Conservation (phyloP, 2,113 vertebrate species). For the Cariama cristata region DNA sequence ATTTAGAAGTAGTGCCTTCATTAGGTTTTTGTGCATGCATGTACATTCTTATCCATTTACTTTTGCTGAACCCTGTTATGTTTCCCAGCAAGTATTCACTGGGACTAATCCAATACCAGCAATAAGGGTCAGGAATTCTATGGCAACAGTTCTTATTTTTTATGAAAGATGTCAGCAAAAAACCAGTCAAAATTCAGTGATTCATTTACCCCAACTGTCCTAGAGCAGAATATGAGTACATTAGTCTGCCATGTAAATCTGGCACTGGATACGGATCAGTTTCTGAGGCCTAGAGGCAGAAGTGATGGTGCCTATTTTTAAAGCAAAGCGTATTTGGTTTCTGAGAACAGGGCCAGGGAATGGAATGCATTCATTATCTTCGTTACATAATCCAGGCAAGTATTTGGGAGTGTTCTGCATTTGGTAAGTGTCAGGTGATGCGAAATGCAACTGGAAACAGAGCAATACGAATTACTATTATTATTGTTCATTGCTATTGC, state of each 20-base stretch:
- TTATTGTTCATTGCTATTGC: not conserved
- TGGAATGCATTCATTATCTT: conserved; percentile 48
- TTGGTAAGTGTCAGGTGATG: conserved; percentile 36
- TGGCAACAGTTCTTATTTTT: conserved; percentile 36
- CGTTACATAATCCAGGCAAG: conserved; percentile 59
- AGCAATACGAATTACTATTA: not conserved
- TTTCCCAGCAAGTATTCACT: conserved; percentile 24
- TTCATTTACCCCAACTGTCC: conserved; percentile 40
- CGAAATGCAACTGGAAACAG: conserved; percentile 36
- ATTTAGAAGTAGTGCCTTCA: not conserved
- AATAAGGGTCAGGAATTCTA: conserved; percentile 38
- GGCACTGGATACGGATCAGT: conserved; percentile 16
- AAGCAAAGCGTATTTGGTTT: conserved; percentile 60
- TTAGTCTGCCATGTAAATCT: conserved; percentile 39
- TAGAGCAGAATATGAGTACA: not conserved
- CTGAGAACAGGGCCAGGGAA: conserved; percentile 53
- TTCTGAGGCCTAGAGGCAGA: conserved; percentile 40
- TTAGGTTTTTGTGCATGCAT: not conserved
- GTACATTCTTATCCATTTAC: not conserved
- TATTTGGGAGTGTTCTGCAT: conserved; percentile 53
- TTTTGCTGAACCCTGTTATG: not conserved
- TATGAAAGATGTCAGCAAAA: conserved; percentile 16
- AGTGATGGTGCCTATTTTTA: conserved; percentile 6
- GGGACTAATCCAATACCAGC: conserved; percentile 44
- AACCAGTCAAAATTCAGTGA: conserved; percentile 17